Evolutionary conservation across 1,140 invertebrate genomes (phyloP), one percentile per base, ranked within the genome.

Genomic region (Lepidostoma basale): DNA sequence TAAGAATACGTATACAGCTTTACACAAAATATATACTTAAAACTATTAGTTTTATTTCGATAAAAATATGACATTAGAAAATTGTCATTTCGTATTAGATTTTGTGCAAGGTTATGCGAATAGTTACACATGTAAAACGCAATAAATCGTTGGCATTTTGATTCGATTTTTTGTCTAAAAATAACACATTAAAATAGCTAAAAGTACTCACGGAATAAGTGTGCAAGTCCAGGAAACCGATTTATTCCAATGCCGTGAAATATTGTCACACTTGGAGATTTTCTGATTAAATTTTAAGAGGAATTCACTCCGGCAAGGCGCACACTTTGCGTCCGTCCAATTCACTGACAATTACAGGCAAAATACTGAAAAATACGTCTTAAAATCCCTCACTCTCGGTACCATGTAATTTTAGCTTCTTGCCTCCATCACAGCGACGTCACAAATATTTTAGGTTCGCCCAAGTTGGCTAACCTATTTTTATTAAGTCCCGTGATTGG

Each of bases 401-500:
- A 23, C 49, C 49, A 26, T 67, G 64, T 67, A 67, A 67, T 67
- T 67, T 67, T 67, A 67, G 64, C 45, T 54, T 67, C 64, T 67
- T 59, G 64, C 45, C 64, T 67, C 64, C 64, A 67, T 59, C 47
- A 39, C 10, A 42, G 64, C 60, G 64, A 67, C 64, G 64, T 67
- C 64, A 67, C 54, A 67, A 67, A 59, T 59, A 60, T 67, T 39
- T 67, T 67, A 67, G 64, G 64, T 40, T 67, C 64, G 64, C 52
- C 64, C 64, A 67, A 67, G 54, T 67, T 67, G 64, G 64, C 56
- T 28, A 47, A 67, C 64, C 64, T 67, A 67, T 67, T 67, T 67
- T 67, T 67, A 67, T 59, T 65, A 18, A 30, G 22, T 44, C 18
- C n/a, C 49, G 47, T 23, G 49, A 30, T 14, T 45, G 52, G 2